A percentile compares a stretch with the other conserved stretches of the same genome.
Conservation (phyloP, 2,888 invertebrate species). For the Ectropis crepuscularia region DNA sequence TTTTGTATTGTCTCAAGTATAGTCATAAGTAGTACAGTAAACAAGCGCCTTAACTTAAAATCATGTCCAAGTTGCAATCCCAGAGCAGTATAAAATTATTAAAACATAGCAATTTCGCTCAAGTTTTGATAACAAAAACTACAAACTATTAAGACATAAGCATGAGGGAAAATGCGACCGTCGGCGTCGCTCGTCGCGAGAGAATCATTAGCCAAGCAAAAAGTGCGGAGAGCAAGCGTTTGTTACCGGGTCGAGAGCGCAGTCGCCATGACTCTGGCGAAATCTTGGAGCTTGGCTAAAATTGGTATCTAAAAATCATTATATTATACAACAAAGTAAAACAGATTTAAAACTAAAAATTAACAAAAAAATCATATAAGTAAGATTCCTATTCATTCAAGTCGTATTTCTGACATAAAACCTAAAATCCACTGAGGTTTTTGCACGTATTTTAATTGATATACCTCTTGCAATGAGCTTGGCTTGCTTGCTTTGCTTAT, state of each 20-base stretch:
- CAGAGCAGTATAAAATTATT: neutral
- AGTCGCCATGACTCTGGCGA: constrained; percentile 16
- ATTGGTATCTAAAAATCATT: neutral
- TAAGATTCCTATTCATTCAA: too few relatives aligned
- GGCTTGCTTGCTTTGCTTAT: too few relatives aligned
- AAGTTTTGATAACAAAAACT: constrained; percentile 3
- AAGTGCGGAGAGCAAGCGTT: constrained; percentile 51
- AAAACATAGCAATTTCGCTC: neutral
- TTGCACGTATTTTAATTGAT: too few relatives aligned
- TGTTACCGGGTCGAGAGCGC: constrained; percentile 42
- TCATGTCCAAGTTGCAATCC: neutral
- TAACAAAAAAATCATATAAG: too few relatives aligned
- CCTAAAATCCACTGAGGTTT: too few relatives aligned
- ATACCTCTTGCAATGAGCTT: too few relatives aligned
- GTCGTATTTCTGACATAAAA: too few relatives aligned
- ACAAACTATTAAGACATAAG: constrained; percentile 26
- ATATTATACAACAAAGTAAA: too few relatives aligned
- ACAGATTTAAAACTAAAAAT: too few relatives aligned
- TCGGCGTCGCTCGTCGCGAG: constrained; percentile 28
- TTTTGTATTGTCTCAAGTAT: too few relatives aligned
- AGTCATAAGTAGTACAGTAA: too few relatives aligned
- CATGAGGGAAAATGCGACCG: constrained; percentile 19
- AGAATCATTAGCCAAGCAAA: constrained; percentile 55
- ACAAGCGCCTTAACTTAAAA: too few relatives aligned
- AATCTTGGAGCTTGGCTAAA: neutral